Percentiles rank a stretch among this genome's conserved stretches.
phyloP scores from a whole-genome alignment of 37 sponge, comb jelly and placozoan species.

The Mnemiopsis leidyi region DNA sequence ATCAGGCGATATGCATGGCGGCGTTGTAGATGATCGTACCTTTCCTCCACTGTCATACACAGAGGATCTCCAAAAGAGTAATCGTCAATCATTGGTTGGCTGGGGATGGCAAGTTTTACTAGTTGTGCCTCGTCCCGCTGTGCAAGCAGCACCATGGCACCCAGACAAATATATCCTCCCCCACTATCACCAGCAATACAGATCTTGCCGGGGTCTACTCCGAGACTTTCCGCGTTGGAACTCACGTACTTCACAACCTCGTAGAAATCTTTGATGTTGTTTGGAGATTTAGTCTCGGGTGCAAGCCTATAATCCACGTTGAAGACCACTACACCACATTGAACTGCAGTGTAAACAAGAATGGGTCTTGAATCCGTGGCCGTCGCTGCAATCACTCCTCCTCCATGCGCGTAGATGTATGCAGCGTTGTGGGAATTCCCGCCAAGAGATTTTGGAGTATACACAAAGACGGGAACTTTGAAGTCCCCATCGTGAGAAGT shows the following conservation, averaged over 20 bases:
- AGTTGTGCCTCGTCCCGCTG: neutral
- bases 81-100: neutral
- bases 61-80: conserved; percentile 17
- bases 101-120: neutral
- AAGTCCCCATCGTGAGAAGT: conserved; percentile 3
- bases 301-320: conserved; percentile 15
- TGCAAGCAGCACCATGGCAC: neutral
- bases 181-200: neutral
- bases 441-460: neutral
- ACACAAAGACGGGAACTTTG: neutral
- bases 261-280: conserved; percentile 37
- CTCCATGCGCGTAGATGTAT: conserved; percentile 2
- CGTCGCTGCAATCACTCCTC: neutral
- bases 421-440: neutral
- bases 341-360: neutral
- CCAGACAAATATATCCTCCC: conserved; percentile 23
- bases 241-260: conserved; percentile 17
- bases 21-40: neutral
- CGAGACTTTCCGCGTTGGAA: neutral
- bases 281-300: neutral
- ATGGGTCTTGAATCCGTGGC: neutral
- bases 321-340: neutral
- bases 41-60: neutral
- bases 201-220: neutral
- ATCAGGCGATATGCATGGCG: neutral